These are phyloP conservation scores for Jaculus jaculus DNA, from an alignment of 2,113 vertebrate genomes.

Conservation along the genomic window DNA sequence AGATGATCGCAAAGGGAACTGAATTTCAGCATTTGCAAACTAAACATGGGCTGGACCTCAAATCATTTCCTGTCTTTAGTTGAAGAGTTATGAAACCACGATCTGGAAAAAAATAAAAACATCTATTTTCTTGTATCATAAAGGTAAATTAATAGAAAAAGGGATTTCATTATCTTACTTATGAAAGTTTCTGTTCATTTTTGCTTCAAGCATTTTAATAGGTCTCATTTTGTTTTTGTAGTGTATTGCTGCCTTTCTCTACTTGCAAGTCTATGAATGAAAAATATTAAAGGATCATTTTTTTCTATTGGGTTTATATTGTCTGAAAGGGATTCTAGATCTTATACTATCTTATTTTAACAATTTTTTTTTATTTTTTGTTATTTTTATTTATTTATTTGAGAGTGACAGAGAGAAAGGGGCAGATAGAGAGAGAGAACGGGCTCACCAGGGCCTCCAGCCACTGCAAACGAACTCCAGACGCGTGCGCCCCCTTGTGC, in stretches of 20 bases:
- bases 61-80: not conserved
- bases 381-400: too few relatives aligned
- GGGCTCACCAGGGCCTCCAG: too few relatives aligned
- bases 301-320: not conserved
- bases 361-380: too few relatives aligned
- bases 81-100: not conserved
- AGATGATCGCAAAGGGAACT: slow-evolving; percentile 54
- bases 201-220: not conserved
- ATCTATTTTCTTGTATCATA: not conserved
- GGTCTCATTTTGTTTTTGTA: not conserved
- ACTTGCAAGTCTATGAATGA: not conserved
- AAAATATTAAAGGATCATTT: not conserved
- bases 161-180: not conserved
- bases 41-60: not conserved
- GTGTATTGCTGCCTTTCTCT: not conserved
- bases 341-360: slow-evolving; percentile 21
- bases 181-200: slow-evolving; percentile 36
- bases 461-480: too few relatives aligned
- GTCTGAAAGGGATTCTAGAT: not conserved
- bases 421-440: too few relatives aligned
- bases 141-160: slow-evolving; percentile 2
- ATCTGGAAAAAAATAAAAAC: not conserved
- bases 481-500: too few relatives aligned
- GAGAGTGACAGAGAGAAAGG: too few relatives aligned
- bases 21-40: slow-evolving; percentile 30